Base-by-base conservation (phyloP, 2,888 invertebrate genomes). In the Elysia crispata region DNA sequence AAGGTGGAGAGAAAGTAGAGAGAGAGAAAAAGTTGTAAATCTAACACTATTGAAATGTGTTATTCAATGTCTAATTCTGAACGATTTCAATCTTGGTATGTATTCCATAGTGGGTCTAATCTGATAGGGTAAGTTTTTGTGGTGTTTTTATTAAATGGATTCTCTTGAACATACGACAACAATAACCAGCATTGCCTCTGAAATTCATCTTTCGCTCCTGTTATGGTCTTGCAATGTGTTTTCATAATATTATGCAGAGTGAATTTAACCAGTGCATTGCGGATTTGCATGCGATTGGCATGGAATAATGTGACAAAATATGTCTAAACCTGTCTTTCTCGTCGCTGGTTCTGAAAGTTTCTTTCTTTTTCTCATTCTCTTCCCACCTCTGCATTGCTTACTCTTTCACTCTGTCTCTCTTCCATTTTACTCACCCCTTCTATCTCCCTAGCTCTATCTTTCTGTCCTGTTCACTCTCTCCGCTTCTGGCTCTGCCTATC, bases 101-200 rank as follows among this genome's bases (percentile, higher is more conserved):
- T 66, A 30, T 66, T 25, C 30, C 28, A 30, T 25, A 30, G 66
- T 66, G 66, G 25, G 23, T 41, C 41, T 41, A 41, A 41, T 41
- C 41, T 41, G 3, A 41, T 41, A 41, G 41, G 41, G 41, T 41
- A 41, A 41, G 41, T 41, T 41, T 3, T 6, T 41, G 41, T 49
- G 8, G 25, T 33, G 41, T 70, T 18, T 41, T 18, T 41, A 5
- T 70, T 13, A 28, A 6, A 74, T 76, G 20, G 79, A 77, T 64
- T 49, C 72, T 31, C 72, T 81, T 15, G 60, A 74, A 25, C 79
- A 75, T 57, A 76, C 79, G 54, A 28, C 49, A 25, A 18, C 23
- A 23, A 15, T 20, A 25, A 18, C 50, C 70, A 50, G 25, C 25
- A n/a, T 70, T 50, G 41, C 23, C 50, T 28, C 28, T 25, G 23